Percentiles rank a stretch among this genome's conserved stretches.
Evolutionary conservation across 2,113 vertebrate genomes (phyloP).

Genomic region (Dissostichus mawsoni): DNA sequence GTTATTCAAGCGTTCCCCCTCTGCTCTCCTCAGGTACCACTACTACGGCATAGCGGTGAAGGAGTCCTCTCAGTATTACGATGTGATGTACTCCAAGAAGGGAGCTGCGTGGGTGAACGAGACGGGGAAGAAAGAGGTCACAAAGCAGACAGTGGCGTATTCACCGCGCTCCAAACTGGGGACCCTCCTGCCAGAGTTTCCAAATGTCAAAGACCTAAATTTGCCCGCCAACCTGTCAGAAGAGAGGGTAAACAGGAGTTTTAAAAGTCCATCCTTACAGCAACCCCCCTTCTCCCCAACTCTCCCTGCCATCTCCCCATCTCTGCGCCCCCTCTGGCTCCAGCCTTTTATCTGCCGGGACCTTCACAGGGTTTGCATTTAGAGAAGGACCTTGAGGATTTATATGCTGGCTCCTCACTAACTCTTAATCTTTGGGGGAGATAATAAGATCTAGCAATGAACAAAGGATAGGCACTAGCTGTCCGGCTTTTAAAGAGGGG

Average conservation of each 20-base stretch:
- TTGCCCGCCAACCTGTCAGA: constrained; percentile 97
- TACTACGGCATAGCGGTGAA: constrained; percentile 99
- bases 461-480: constrained; percentile 85
- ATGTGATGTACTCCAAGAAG: constrained; percentile 99
- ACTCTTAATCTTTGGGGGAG: constrained; percentile 85
- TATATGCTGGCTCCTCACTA: constrained; percentile 83
- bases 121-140: constrained; percentile 99
- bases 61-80: constrained; percentile 98
- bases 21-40: constrained; percentile 90
- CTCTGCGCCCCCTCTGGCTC: constrained; percentile 75
- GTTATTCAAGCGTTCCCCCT: background rate
- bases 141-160: constrained; percentile 99
- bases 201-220: constrained; percentile 99
- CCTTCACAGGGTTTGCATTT: constrained; percentile 78
- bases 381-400: constrained; percentile 85
- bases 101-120: constrained; percentile 99
- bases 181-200: constrained; percentile 98
- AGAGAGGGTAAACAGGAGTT: constrained; percentile 93
- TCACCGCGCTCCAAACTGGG: constrained; percentile 99
- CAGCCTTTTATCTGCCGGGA: constrained; percentile 79
- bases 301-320: constrained; percentile 62
- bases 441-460: constrained; percentile 85
- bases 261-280: constrained; percentile 80
- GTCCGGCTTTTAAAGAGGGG: constrained; percentile 80
- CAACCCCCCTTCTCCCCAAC: constrained; percentile 15